Evolutionary conservation across 2,113 vertebrate species (phyloP), one percentile per base, ranked within the genome.

Genomic region (Orthochromis malagaraziensis): DNA sequence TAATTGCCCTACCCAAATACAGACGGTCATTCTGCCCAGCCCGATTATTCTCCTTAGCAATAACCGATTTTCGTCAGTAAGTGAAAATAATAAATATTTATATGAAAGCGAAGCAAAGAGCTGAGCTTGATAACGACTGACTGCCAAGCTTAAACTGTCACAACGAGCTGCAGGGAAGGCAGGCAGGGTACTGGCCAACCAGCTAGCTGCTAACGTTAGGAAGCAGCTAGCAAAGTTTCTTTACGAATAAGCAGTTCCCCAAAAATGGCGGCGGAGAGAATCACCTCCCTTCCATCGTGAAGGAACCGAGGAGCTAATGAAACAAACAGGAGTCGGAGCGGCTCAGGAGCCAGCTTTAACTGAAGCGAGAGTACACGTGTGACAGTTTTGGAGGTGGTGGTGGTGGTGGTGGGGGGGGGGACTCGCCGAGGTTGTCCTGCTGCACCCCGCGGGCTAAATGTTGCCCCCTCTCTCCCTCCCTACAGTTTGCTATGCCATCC

Each of bases 231-330:
- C 93, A 95, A 96, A 96, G 91, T 95, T 96, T 95, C 94, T 89
- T 92, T 31, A 85, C 90, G 79, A 65, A 87, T 84, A 94, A 95
- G 90, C 95, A 93, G 93, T 95, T 95, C 92, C 94, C 93, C 73
- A 96, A 97, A 97, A 95, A 97, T 97, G 96, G 96, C 96, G 96
- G 91, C 95, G 94, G 29, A 35, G 88, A 87, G 91, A 92, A 93
- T 94, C 92, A 79, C 93, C 93, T 94, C 89, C 89, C 85, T 86
- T 90, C 40, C 51, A 80, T 77, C 49, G 86, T 81, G 81, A 89
- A 82, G 88, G 58, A 93, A 90, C 89, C 88, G 80, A 84, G 85
- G 86, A 89, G 85, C 35, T 84, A 84, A 73, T 51, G 24, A 84
- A 81, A 31, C 42, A 51, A 75, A 70, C 54, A 29, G 29, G 53